A percentile compares a stretch with the other conserved stretches of the same genome.
phyloP scores from a whole-genome alignment of 2,888 invertebrate species.

The Acleris sparsana region DNA sequence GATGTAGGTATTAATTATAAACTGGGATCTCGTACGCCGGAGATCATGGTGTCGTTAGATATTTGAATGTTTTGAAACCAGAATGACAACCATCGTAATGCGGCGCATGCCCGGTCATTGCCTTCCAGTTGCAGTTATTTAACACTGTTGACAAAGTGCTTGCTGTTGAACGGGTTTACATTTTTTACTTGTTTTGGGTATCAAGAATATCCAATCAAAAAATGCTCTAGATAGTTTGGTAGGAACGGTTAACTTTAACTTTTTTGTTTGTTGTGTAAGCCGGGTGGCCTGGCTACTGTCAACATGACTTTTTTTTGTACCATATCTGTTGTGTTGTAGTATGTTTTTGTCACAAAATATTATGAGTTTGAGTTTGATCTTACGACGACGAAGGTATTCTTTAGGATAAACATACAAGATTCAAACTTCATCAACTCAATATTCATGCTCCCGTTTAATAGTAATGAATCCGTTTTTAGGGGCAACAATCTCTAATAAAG shows the following conservation, averaged over 20 bases:
- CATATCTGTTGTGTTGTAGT: no score
- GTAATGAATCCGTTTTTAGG: slow-evolving; percentile 47
- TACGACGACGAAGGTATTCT: no score
- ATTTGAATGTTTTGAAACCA: slow-evolving; percentile 63
- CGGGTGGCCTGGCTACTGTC: background rate
- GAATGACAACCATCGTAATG: slow-evolving; percentile 67
- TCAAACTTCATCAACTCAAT: no score
- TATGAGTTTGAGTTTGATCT: no score
- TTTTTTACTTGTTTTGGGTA: slow-evolving; percentile 57
- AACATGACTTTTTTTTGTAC: no score
- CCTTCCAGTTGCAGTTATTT: slow-evolving; percentile 78
- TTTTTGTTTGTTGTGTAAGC: background rate
- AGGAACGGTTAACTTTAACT: slow-evolving; percentile 21
- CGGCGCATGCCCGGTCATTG: slow-evolving; percentile 74
- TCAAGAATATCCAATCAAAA: slow-evolving; percentile 14
- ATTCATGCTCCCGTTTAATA: background rate
- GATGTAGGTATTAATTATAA: background rate
- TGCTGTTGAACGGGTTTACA: slow-evolving; percentile 68
- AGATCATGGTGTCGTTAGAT: slow-evolving; percentile 4
- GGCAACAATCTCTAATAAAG: slow-evolving; percentile 56
- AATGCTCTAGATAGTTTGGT: slow-evolving; percentile 16
- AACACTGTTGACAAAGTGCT: slow-evolving; percentile 69
- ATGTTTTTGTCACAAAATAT: no score
- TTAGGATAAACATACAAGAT: no score
- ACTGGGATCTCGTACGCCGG: background rate